Evolutionary conservation across 2,113 vertebrate genomes (phyloP).

Genomic region (Nyctereutes procyonoides): DNA sequence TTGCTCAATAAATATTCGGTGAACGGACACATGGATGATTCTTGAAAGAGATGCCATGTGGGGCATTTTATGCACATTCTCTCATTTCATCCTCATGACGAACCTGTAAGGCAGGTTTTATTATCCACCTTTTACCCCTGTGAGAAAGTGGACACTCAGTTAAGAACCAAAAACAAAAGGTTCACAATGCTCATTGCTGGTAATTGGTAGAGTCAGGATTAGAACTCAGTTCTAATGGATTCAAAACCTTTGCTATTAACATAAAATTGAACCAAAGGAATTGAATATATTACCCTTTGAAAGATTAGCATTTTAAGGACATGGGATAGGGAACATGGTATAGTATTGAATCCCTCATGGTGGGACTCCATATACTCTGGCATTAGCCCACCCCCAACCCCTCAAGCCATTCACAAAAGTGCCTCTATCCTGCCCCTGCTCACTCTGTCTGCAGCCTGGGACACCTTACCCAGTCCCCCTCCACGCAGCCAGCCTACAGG

Average conservation of each 20-base stretch:
- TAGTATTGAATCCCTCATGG: background rate
- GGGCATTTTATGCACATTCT: background rate
- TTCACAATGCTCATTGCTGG: background rate
- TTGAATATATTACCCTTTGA: background rate
- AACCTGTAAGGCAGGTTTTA: background rate
- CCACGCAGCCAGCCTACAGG: background rate
- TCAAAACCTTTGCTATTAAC: background rate
- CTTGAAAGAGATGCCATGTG: fast-evolving
- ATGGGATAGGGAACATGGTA: background rate
- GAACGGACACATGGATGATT: background rate
- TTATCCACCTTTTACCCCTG: background rate
- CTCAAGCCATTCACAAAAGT: background rate
- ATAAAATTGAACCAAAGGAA: background rate
- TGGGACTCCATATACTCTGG: background rate
- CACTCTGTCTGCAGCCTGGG: background rate
- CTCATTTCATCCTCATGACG: background rate
- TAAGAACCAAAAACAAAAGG: background rate
- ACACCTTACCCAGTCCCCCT: fast-evolving
- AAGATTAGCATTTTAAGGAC: background rate
- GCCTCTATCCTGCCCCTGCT: background rate
- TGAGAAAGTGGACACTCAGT: background rate
- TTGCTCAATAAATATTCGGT: background rate
- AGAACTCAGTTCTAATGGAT: background rate
- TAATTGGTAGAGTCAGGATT: background rate
- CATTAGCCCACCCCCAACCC: too few species aligned